Conservation (phyloP, 2,113 vertebrate genomes). For the Pristiophorus japonicus region DNA sequence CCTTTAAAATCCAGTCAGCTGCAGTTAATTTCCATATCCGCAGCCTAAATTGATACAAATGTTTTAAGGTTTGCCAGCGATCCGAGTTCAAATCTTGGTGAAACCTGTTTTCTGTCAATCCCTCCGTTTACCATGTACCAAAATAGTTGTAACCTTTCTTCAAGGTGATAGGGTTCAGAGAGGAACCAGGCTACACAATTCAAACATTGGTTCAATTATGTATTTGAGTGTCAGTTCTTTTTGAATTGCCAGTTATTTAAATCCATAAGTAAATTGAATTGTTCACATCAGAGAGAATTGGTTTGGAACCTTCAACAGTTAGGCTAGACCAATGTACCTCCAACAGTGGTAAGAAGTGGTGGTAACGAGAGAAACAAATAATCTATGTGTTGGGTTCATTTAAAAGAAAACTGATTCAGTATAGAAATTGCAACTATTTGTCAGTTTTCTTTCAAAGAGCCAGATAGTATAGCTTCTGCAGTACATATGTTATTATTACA, state of each 20-base stretch:
- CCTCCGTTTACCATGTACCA: too few species aligned
- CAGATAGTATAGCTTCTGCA: not conserved
- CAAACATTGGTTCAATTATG: not conserved
- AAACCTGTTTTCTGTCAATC: too few species aligned
- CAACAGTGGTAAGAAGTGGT: not conserved
- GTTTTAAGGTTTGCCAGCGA: not conserved
- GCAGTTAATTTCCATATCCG: not conserved
- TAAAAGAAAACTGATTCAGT: not conserved
- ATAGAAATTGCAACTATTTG: not conserved
- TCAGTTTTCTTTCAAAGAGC: not conserved
- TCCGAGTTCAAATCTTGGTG: too few species aligned
- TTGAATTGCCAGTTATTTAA: not conserved
- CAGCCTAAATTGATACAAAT: not conserved
- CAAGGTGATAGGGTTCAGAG: not conserved
- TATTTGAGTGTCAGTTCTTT: not conserved
- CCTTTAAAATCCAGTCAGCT: not conserved
- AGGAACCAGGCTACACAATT: not conserved
- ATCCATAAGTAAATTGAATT: not conserved
- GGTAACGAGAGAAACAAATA: not conserved
- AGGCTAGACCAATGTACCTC: not conserved
- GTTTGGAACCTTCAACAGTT: not conserved
- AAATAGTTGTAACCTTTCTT: not conserved
- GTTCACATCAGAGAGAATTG: not conserved
- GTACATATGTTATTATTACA: not conserved
- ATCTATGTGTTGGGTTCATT: not conserved